A percentile compares a stretch with the other conserved stretches of the same genome.
Evolutionary conservation across 1,140 invertebrate genomes (phyloP).

Genomic region (Galendromus occidentalis): DNA sequence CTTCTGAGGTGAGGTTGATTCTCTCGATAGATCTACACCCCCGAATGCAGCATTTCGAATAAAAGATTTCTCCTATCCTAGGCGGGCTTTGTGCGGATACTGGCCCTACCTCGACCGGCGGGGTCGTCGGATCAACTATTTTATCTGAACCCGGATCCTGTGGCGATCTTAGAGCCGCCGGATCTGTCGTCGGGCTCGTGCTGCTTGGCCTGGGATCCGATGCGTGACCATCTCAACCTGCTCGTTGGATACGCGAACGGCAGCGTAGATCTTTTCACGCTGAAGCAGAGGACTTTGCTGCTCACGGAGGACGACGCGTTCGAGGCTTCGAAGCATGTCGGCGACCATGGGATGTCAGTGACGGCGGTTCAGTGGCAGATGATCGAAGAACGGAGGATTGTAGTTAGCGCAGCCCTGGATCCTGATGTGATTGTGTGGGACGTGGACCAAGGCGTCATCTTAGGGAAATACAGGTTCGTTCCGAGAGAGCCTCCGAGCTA

Average conservation of each 20-base stretch:
- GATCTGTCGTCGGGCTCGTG: background rate
- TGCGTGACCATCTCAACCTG: background rate
- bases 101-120: background rate
- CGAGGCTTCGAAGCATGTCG: background rate
- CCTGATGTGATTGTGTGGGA: background rate
- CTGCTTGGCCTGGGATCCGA: background rate
- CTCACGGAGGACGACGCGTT: background rate
- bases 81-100: background rate
- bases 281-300: background rate
- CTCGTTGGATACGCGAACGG: slow-evolving; percentile 1
- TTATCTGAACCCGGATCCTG: background rate
- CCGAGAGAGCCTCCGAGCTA: no score
- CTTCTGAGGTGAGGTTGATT: background rate
- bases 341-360: background rate
- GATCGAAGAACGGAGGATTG: background rate
- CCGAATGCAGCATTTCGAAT: no score
- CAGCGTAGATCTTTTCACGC: background rate
- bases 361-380: background rate
- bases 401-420: background rate
- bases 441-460: background rate
- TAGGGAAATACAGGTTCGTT: background rate
- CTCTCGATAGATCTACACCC: no score
- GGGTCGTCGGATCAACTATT: background rate
- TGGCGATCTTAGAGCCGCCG: background rate
- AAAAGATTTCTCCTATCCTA: background rate